These are phyloP conservation scores for Brienomyrus longianalis DNA, from an alignment of 2,113 vertebrate genomes.

Conservation along the genomic window DNA sequence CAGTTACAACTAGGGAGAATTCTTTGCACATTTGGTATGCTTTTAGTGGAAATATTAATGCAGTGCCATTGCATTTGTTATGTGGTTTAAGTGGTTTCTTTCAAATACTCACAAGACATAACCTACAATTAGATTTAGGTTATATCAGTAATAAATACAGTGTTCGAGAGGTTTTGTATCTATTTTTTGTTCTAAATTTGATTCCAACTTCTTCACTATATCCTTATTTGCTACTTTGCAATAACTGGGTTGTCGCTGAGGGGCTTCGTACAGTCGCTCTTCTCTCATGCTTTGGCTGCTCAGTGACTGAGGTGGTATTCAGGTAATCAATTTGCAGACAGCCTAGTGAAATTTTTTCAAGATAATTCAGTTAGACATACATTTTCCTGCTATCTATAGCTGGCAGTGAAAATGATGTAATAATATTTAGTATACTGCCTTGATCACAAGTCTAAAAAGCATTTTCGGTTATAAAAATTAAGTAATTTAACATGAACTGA, in stretches of 20 bases:
- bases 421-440: too few species aligned
- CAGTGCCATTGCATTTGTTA: neutral
- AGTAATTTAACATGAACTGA: neutral
- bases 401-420: neutral
- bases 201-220: neutral
- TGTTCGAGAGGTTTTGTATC: neutral
- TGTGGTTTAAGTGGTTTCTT: neutral
- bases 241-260: neutral
- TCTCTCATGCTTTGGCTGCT: neutral
- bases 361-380: neutral
- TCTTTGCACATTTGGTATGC: neutral
- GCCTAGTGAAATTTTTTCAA: neutral
- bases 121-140: neutral
- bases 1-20: neutral
- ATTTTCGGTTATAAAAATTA: neutral
- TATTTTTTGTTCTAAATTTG: neutral
- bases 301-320: neutral
- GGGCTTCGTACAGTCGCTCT: neutral
- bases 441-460: neutral
- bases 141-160: neutral
- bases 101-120: neutral
- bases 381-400: neutral
- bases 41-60: neutral
- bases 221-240: neutral
- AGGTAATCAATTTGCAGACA: neutral